Base-by-base conservation (phyloP, 1,140 invertebrate genomes). In the Orius insidiosus region DNA sequence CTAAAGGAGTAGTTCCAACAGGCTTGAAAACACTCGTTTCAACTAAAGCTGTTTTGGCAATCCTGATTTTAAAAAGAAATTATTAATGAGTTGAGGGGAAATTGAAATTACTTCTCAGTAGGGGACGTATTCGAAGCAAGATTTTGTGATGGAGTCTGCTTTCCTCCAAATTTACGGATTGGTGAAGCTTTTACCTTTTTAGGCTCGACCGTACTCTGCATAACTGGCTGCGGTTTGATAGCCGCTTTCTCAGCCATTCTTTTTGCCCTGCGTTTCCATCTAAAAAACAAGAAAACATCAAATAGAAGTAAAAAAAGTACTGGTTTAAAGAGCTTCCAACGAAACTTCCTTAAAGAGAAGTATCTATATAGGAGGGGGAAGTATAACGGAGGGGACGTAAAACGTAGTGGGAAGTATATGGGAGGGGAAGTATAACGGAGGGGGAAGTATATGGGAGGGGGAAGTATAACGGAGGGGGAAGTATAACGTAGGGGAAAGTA, bases 1-100 rank as follows among this genome's bases (percentile, higher is more conserved):
- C 89, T 2, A 90, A 75, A 0, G 88, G 81, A 34, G 83, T 77
- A 9, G 81, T 87, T 36, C 79, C 83, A 33, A 76, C 72, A 9
- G 63, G 59, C 66, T 85, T 78, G 54, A 69, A 74, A 49, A 68
- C 57, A 47, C 54, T 63, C 35, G 65, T 59, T 11, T 52, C 55
- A 53, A 61, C 53, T 49, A 59, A 45, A 32, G 55, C 50, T 30
- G 54, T 51, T 36, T 54, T 39, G n/a, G 13, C 8, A n/a, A 36
- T 39, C 18, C 35, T 46, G n/a, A n/a, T n/a, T n/a, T n/a, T n/a
- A 42, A 10, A 44, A 41, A 50, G 19, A 49, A n/a, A n/a, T n/a
- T n/a, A n/a, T n/a, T n/a, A n/a, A n/a, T n/a, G n/a, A n/a, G n/a
- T n/a, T n/a, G n/a, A n/a, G n/a, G n/a, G n/a, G n/a, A n/a, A n/a